Conservation (phyloP, 1,140 invertebrate genomes). For the Tigriopus japonicus region DNA sequence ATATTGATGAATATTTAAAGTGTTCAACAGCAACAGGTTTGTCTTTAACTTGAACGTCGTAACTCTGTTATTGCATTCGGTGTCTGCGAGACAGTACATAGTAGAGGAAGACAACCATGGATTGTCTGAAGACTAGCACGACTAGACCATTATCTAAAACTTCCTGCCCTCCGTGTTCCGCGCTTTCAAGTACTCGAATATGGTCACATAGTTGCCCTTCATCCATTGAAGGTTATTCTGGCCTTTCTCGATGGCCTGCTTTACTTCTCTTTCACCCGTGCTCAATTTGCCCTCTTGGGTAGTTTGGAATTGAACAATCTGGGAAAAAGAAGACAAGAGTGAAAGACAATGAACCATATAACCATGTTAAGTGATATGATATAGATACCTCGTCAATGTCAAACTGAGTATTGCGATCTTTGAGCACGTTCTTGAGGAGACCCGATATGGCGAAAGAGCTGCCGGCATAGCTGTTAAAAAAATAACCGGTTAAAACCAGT, state of each 20-base stretch:
- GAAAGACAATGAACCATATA: neutral
- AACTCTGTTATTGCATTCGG: too few relatives aligned
- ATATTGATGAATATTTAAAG: too few relatives aligned
- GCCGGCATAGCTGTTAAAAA: neutral
- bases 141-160: too few relatives aligned
- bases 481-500: neutral
- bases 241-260: conserved; percentile 54
- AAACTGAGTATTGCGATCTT: neutral
- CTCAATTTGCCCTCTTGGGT: conserved; percentile 30
- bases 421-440: neutral
- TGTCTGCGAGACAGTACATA: too few relatives aligned
- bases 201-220: conserved; percentile 44
- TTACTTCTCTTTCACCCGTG: conserved; percentile 39
- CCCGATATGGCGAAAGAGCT: neutral
- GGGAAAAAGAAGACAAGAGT: conserved; percentile 21
- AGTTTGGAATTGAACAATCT: conserved; percentile 22
- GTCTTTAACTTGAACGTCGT: too few relatives aligned
- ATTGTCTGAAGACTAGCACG: too few relatives aligned
- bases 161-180: too few relatives aligned
- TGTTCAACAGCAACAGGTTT: too few relatives aligned
- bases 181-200: conserved; percentile 22
- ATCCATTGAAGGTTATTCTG: conserved; percentile 62
- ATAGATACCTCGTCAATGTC: neutral
- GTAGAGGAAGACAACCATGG: too few relatives aligned
- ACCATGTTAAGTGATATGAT: neutral